A percentile compares a stretch with the other conserved stretches of the same genome.
Evolutionary conservation across 1,140 invertebrate genomes (phyloP).

Genomic region (Aradophagus sp.): DNA sequence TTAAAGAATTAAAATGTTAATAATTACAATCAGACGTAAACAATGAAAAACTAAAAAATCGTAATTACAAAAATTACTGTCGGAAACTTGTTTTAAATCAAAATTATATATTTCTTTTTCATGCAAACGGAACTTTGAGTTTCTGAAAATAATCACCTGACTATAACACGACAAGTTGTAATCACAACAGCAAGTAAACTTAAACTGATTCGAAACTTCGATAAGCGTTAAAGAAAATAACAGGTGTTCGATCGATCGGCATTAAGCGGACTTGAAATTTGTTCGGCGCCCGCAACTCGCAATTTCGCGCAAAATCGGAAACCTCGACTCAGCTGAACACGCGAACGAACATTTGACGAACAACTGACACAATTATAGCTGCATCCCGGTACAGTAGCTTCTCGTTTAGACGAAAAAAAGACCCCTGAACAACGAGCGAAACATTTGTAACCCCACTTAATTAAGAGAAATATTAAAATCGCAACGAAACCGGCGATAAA

Average conservation of each 20-base stretch:
- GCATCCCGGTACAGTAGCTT: conserved; percentile 9
- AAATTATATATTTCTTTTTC: too few relatives aligned
- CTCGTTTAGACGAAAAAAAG: conserved; percentile 5
- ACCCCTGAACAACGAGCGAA: conserved; percentile 8
- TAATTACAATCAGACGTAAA: too few relatives aligned
- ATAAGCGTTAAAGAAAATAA: conserved; percentile 28
- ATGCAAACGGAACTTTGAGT: too few relatives aligned
- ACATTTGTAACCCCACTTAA: conserved; percentile 56
- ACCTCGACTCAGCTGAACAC: background rate
- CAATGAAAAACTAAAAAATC: too few relatives aligned
- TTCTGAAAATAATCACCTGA: too few relatives aligned
- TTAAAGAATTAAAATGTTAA: too few relatives aligned
- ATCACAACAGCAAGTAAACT: conserved; percentile 26
- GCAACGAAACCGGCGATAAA: conserved; percentile 55
- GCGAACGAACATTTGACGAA: conserved; percentile 19
- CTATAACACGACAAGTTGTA: conserved; percentile 19
- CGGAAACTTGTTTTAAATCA: too few relatives aligned
- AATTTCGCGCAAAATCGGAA: conserved; percentile 8
- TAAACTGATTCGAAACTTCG: conserved; percentile 21
- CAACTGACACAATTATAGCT: conserved; percentile 33
- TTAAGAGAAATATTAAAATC: conserved; percentile 58
- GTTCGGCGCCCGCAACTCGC: conserved; percentile 15
- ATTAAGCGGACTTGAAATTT: conserved; percentile 10
- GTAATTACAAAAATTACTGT: too few relatives aligned
- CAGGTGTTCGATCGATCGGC: conserved; percentile 26